Conservation (phyloP, 2,113 vertebrate genomes). For the Excalfactoria chinensis region DNA sequence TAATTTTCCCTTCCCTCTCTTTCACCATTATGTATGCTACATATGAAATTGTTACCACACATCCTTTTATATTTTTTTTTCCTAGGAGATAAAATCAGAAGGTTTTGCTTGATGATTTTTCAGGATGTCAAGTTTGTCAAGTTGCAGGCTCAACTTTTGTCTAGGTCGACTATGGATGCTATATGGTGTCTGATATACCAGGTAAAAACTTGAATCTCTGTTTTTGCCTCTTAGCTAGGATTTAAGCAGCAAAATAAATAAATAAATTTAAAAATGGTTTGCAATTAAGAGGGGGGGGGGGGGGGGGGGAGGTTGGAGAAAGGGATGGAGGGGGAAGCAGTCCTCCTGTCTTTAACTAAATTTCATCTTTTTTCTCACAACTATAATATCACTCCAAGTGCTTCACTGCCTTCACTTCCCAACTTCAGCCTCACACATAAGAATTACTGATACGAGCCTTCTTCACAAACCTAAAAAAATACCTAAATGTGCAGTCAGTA, state of each 20-base stretch:
- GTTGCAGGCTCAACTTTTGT: neutral
- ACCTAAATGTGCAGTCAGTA: conserved; percentile 26
- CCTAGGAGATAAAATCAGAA: conserved; percentile 43
- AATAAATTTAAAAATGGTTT: neutral
- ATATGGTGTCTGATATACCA: neutral
- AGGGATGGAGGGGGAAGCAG: no score
- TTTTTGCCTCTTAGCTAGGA: conserved; percentile 46
- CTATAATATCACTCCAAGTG: conserved; percentile 29
- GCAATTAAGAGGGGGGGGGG: neutral
- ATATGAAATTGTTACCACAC: neutral
- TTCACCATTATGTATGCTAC: neutral
- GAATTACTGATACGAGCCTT: conserved; percentile 30
- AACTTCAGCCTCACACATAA: neutral
- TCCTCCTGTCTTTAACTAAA: conserved; percentile 54
- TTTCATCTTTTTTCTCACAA: conserved; percentile 56
- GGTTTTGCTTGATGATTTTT: conserved; percentile 34
- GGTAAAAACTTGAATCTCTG: conserved; percentile 29
- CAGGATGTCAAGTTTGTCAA: conserved; percentile 39
- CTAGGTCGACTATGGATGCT: neutral
- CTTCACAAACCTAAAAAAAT: neutral
- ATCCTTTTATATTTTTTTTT: neutral
- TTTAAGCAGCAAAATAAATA: conserved; percentile 11
- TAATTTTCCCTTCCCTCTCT: neutral
- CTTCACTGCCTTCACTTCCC: conserved; percentile 37
- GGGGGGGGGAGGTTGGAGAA: neutral